Evolutionary conservation across 2,888 invertebrate species (phyloP).

Genomic region (Archips xylosteana): DNA sequence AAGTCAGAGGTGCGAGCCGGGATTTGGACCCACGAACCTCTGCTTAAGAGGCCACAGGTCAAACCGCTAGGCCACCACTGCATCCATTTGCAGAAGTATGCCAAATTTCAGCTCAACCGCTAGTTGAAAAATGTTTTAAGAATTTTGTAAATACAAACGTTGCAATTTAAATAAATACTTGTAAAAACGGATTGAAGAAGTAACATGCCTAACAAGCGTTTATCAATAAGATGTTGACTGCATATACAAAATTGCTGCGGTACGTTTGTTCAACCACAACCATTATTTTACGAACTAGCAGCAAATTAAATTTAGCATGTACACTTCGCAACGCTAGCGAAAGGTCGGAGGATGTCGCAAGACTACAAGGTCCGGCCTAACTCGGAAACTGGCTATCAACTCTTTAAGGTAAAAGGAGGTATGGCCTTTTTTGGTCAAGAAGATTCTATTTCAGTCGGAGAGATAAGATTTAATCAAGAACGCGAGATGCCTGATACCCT

Average conservation of each 20-base stretch:
- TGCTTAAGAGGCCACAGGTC: too few relatives aligned
- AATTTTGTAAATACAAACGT: too few relatives aligned
- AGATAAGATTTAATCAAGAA: constrained; percentile 13
- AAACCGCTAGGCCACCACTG: too few relatives aligned
- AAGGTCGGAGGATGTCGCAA: constrained; percentile 43
- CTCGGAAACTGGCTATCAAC: constrained; percentile 41
- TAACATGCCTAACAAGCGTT: too few relatives aligned
- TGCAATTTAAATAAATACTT: too few relatives aligned
- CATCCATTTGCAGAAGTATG: too few relatives aligned
- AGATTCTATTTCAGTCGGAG: constrained; percentile 28
- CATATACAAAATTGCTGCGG: not conserved
- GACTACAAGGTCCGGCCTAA: constrained; percentile 40
- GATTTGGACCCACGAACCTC: too few relatives aligned
- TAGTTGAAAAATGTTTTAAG: too few relatives aligned
- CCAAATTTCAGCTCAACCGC: too few relatives aligned
- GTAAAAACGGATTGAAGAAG: too few relatives aligned
- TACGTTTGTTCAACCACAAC: not conserved
- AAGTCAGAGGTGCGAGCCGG: too few relatives aligned
- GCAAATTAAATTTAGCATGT: constrained; percentile 3
- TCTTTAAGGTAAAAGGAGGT: constrained; percentile 34
- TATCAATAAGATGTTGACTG: too few relatives aligned
- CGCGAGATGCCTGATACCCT: constrained; percentile 17
- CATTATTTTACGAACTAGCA: not conserved
- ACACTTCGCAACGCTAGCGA: constrained; percentile 29
- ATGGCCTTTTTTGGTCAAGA: constrained; percentile 27